A percentile compares a stretch with the other conserved stretches of the same genome.
phyloP scores from a whole-genome alignment of 2,113 vertebrate species.

The Elanus axillaris region DNA sequence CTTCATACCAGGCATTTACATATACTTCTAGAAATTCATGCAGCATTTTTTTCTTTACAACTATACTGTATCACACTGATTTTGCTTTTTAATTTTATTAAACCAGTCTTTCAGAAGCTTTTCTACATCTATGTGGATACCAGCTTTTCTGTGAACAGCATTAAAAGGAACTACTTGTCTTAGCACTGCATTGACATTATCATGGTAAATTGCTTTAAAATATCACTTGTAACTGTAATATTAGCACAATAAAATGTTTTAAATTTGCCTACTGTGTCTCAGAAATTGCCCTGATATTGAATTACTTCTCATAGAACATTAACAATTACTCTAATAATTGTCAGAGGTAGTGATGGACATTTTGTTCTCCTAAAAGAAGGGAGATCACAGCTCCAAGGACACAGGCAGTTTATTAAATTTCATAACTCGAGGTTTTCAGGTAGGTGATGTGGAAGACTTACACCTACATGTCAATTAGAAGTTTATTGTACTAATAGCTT shows the following conservation, averaged over 20 bases:
- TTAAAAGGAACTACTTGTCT: constrained; percentile 13
- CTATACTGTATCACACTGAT: neutral
- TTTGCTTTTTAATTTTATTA: neutral
- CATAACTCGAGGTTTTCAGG: neutral
- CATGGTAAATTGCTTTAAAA: constrained; percentile 3
- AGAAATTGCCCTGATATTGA: constrained; percentile 32
- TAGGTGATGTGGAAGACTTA: neutral
- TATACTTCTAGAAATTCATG: neutral
- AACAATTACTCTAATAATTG: constrained; percentile 17
- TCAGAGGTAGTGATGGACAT: neutral
- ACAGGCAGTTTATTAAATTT: neutral
- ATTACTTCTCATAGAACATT: constrained; percentile 32
- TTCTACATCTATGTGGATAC: neutral
- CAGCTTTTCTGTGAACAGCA: neutral
- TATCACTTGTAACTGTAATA: constrained; percentile 22
- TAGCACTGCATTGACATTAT: constrained; percentile 6
- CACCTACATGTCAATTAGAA: neutral
- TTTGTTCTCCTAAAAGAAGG: neutral
- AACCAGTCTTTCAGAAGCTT: neutral
- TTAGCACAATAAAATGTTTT: constrained; percentile 44
- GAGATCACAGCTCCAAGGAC: constrained; percentile 10
- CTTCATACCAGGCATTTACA: neutral
- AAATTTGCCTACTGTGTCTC: constrained; percentile 30
- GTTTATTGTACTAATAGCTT: constrained; percentile 24
- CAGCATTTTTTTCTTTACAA: neutral